These are phyloP conservation scores for Serilophus lunatus DNA, from an alignment of 2,113 vertebrate species.

Conservation along the genomic window DNA sequence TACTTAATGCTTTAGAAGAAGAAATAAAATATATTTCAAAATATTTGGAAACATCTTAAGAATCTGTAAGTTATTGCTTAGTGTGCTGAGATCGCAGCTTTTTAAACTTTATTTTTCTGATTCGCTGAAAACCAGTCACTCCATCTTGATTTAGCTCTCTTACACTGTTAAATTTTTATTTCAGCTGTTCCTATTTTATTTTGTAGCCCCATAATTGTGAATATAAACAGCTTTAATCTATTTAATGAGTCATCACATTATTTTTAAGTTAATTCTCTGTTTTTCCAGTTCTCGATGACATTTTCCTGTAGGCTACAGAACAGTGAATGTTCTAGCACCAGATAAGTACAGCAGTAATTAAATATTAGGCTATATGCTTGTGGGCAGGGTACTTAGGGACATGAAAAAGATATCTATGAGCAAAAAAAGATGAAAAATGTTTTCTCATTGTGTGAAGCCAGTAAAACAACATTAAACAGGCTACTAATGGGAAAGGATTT, in stretches of 20 bases:
- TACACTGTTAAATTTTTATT: neutral
- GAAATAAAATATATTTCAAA: neutral
- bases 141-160: neutral
- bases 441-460: neutral
- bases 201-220: neutral
- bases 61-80: neutral
- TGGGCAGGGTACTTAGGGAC: neutral
- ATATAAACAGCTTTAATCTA: neutral
- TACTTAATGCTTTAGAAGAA: neutral
- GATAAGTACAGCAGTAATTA: neutral
- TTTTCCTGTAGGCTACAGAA: conserved; percentile 10
- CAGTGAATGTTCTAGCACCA: neutral
- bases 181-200: neutral
- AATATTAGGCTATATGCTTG: neutral
- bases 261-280: neutral
- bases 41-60: neutral
- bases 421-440: neutral
- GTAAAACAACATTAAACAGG: neutral
- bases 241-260: neutral
- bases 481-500: neutral
- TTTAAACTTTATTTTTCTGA: neutral
- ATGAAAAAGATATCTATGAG: neutral
- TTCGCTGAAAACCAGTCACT: neutral
- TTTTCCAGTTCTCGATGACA: neutral
- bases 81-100: neutral